A percentile compares a stretch with the other conserved stretches of the same genome.
Conservation (phyloP, 2,888 invertebrate genomes). For the Morpho helenor region DNA sequence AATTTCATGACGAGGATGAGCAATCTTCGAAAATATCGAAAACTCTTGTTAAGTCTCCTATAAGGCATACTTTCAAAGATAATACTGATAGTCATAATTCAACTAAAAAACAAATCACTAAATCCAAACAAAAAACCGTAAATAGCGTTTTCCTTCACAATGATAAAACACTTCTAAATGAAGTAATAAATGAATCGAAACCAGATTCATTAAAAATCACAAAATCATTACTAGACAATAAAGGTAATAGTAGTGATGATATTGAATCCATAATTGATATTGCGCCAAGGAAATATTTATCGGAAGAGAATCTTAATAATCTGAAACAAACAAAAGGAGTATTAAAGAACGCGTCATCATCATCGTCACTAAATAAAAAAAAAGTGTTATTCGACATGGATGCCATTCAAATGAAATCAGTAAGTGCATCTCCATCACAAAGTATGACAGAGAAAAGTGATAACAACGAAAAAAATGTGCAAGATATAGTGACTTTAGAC, state of each 20-base stretch:
- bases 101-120: neutral
- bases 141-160: too few species aligned
- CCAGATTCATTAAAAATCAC: conserved; percentile 5
- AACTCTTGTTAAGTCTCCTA: conserved; percentile 58
- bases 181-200: neutral
- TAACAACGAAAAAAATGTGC: conserved; percentile 55
- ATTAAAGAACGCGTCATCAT: conserved; percentile 77
- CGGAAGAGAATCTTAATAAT: conserved; percentile 43
- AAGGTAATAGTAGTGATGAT: conserved; percentile 45
- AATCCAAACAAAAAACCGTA: too few species aligned
- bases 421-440: conserved; percentile 74
- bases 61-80: conserved; percentile 39
- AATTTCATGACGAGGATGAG: conserved; percentile 39
- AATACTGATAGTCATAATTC: neutral
- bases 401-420: conserved; percentile 73
- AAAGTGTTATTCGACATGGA: conserved; percentile 82
- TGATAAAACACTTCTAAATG: too few species aligned
- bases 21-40: conserved; percentile 50
- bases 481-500: conserved; percentile 62
- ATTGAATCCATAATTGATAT: conserved; percentile 43
- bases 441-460: conserved; percentile 65
- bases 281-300: conserved; percentile 40
- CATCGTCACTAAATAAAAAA: conserved; percentile 79
- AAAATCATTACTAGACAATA: conserved; percentile 23
- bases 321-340: conserved; percentile 74